Base-by-base conservation (phyloP, 2,888 invertebrate species). In the Oxytorus armatus region DNA sequence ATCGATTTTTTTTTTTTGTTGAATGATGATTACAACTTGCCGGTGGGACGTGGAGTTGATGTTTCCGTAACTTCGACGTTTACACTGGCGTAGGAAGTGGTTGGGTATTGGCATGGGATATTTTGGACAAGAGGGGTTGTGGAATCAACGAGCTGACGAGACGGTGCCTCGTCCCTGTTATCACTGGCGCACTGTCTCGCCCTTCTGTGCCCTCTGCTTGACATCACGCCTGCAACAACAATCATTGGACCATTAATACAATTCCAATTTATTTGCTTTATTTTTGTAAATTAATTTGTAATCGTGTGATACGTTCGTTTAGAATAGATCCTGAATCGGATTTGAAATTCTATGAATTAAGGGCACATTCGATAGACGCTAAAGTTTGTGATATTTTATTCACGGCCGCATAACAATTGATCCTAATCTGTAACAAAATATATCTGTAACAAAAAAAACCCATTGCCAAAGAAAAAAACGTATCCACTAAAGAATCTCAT, bases 71-170 rank as follows among this genome's bases (percentile, higher is more conserved):
- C 78, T 39, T 65, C 16, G 47, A 79, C 91, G 88, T 92, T 93
- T 93, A 94, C 92, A 94, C 94, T 94, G 94, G 94, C 93, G 94
- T 94, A 94, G 94, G 94, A 92, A 92, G 92, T 92, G 91, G 93
- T 93, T 92, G 93, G 92, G 90, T 92, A 85, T 85, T 87, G 89
- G 83, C 85, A 80, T 86, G 86, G 84, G 86, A 89, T 83, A 84
- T 87, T 88, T 87, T 88, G 88, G 89, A 92, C 90, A 85, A 91
- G 87, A 88, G 91, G 89, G 88, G 90, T 86, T 85, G 89, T 86
- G 82, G 90, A 85, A 84, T 86, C 87, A 85, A 85, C 83, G 82
- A 79, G 77, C 81, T 84, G 81, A 82, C 83, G 73, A 82, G 78
- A 75, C 81, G 85, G 78, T 85, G 78, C 59, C 85, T 87, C 84